Conservation (phyloP, 23 tunicate species). For the Corella eumyota region DNA sequence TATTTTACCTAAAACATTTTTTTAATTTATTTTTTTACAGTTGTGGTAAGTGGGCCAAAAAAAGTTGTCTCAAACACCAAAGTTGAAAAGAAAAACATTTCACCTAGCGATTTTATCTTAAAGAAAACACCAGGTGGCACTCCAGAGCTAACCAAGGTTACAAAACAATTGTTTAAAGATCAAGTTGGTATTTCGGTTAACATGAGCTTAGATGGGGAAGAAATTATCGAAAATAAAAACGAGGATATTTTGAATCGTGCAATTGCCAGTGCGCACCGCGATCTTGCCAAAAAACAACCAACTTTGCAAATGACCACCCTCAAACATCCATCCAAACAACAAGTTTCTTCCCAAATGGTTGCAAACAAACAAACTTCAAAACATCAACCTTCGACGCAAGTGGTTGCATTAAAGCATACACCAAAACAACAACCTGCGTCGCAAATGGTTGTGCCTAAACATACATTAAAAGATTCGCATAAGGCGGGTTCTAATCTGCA, state of each 20-base stretch:
- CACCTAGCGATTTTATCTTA: neutral
- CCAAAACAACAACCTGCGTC: neutral
- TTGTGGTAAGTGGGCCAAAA: slow-evolving; percentile 7
- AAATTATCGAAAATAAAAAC: slow-evolving; percentile 3
- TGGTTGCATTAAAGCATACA: neutral
- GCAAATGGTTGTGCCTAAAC: neutral
- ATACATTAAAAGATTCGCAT: neutral
- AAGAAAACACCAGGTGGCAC: neutral
- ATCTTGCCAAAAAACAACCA: slow-evolving; percentile 2
- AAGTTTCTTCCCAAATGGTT: neutral
- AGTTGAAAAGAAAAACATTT: slow-evolving; percentile 2
- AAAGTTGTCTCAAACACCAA: slow-evolving; percentile 3
- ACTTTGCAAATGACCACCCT: no score
- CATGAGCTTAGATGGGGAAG: slow-evolving; percentile 13
- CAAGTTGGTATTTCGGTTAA: slow-evolving; percentile 21
- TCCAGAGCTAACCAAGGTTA: neutral
- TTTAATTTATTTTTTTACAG: slow-evolving; percentile 2
- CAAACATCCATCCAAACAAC: neutral
- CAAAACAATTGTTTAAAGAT: slow-evolving; percentile 13
- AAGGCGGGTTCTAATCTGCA: neutral
- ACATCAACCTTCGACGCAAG: neutral
- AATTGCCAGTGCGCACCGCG: slow-evolving; percentile 19
- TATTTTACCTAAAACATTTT: neutral
- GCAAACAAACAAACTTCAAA: neutral
- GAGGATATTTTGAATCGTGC: slow-evolving; percentile 18